Conservation (phyloP, 2,888 invertebrate species). For the Criorhina ranunculi region DNA sequence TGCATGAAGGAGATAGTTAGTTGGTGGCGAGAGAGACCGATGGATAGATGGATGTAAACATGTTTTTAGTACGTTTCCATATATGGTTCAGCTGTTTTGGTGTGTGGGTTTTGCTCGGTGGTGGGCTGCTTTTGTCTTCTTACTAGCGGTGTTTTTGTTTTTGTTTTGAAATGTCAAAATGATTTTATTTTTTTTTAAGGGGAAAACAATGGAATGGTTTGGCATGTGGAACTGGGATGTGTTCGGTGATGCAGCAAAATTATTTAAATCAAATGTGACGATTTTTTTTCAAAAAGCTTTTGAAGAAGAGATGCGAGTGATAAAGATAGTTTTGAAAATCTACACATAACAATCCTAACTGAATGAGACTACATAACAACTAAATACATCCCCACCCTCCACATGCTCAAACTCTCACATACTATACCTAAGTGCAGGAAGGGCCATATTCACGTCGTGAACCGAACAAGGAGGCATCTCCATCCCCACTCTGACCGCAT, state of each 20-base stretch:
- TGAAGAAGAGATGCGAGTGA: too few species aligned
- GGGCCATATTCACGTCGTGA: too few species aligned
- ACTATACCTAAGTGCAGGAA: too few species aligned
- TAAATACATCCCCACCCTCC: too few species aligned
- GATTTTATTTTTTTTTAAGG: not conserved
- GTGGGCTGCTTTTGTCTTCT: constrained; percentile 45
- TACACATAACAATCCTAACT: too few species aligned
- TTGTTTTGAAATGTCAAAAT: constrained; percentile 59
- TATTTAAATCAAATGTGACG: too few species aligned
- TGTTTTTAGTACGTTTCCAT: constrained; percentile 47
- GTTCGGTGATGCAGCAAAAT: constrained; percentile 16
- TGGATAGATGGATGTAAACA: constrained; percentile 45
- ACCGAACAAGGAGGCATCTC: too few species aligned
- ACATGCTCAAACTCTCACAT: too few species aligned
- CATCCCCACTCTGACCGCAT: too few species aligned
- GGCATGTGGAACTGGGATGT: constrained; percentile 12
- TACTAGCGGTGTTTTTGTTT: constrained; percentile 58
- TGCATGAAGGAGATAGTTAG: not conserved
- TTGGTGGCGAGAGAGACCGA: not conserved
- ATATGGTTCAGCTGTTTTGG: constrained; percentile 59
- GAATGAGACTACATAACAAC: too few species aligned
- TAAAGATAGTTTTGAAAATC: too few species aligned
- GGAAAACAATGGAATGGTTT: constrained; percentile 27
- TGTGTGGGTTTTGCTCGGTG: constrained; percentile 55
- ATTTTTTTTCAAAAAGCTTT: too few species aligned